Base-by-base conservation (phyloP, 2,888 invertebrate species). In the Drosophila longiperda region DNA sequence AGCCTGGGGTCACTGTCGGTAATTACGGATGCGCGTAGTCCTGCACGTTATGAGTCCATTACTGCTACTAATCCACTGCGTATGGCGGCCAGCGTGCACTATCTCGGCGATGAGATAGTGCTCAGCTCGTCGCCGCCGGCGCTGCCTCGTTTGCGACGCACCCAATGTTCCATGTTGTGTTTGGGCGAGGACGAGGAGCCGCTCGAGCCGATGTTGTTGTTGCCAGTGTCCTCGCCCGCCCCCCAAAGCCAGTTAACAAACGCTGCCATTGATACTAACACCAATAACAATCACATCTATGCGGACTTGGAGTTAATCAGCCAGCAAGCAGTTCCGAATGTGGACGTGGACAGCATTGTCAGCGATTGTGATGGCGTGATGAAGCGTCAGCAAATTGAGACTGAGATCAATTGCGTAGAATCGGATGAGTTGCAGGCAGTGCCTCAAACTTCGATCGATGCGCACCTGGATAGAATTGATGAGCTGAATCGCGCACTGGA, bases 1-100 rank as follows among this genome's bases (percentile, higher is more conserved):
- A 93, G 93, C 70, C 84, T 93, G 40, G 93, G 93, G 85, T 93
- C 93, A 55, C 79, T 93, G 74, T 92, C 93, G 93, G 93, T 93
- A 93, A 93, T 91, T 93, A 92, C 85, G 66, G 66, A 70, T 64
- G 61, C 70, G 57, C 72, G 71, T 65, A 91, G 91, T 80, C 83
- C 90, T 82, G 90, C 87, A 82, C 87, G 87, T 71, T 92, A 91
- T 81, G 91, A 92, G 84, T 81, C 91, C 80, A 90, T 92, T 90
- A 5, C 26, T 55, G 55, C 55, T 38, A 91, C 89, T 91, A 92
- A 92, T 76, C 83, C 90, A 71, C 66, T 92, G 82, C 91, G 92
- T 72, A 81, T 91, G 82, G 89, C 92, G 73, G 90, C 91, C 78
- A 92, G 93, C 80, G 85, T 92, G 48, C 91, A 91, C 58, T 87